A percentile compares a stretch with the other conserved stretches of the same genome.
phyloP scores from a whole-genome alignment of 2,888 invertebrate species.

The Noctua janthina region DNA sequence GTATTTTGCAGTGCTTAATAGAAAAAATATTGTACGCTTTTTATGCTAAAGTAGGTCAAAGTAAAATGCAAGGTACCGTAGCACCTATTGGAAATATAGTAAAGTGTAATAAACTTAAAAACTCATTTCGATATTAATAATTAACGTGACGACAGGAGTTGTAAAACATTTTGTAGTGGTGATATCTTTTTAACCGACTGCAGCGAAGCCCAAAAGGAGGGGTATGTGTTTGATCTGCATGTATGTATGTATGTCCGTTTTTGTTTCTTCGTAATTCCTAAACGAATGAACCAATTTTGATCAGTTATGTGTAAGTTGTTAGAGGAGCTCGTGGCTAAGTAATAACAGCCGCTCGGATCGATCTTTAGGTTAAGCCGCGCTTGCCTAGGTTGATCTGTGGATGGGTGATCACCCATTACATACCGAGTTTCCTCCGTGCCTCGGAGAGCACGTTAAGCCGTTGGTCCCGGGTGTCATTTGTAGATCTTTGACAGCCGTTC shows the following conservation, averaged over 20 bases:
- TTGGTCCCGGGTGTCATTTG: no score
- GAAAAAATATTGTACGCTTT: constrained; percentile 23
- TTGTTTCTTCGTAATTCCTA: background rate
- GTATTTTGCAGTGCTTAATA: background rate
- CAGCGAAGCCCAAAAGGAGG: background rate
- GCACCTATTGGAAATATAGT: constrained; percentile 51
- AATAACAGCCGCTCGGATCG: no score
- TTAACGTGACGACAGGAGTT: constrained; percentile 23
- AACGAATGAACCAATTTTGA: background rate
- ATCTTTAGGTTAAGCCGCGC: no score
- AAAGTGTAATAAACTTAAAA: constrained; percentile 58
- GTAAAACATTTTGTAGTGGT: constrained; percentile 37
- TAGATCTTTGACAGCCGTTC: no score
- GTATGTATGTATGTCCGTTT: background rate
- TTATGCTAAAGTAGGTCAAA: constrained; percentile 47
- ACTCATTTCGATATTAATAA: constrained; percentile 59
- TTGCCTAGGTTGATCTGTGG: no score
- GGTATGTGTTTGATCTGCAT: background rate
- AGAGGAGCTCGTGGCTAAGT: no score
- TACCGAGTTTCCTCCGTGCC: no score
- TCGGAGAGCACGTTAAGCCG: no score
- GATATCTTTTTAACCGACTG: constrained; percentile 32
- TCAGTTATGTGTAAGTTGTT: background rate
- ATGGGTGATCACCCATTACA: no score
- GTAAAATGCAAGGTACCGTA: constrained; percentile 35